Conservation (phyloP, 2,797 vertebrate genomes). For the Cryptoprocta ferox region DNA sequence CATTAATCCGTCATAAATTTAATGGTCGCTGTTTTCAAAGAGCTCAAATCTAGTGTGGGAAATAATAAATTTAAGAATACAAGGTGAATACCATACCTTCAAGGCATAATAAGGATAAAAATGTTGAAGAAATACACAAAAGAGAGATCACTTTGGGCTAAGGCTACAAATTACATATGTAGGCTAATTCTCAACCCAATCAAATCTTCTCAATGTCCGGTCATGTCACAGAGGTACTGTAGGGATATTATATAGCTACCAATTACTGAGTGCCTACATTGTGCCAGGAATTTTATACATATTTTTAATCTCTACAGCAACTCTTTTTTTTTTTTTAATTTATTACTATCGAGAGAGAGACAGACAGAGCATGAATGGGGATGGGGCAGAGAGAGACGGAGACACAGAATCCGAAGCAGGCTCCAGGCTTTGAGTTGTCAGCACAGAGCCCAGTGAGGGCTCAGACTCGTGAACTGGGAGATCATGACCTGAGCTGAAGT, state of each 20-base stretch:
- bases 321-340: not conserved
- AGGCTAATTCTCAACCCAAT: not conserved
- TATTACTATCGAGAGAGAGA: no score
- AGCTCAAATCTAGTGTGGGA: not conserved
- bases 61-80: slow-evolving; percentile 19
- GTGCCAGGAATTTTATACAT: not conserved
- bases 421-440: no score
- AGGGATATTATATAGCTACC: not conserved
- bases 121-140: not conserved
- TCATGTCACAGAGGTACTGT: not conserved
- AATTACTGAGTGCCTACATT: not conserved
- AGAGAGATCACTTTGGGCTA: not conserved
- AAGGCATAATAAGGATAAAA: not conserved
- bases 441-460: no score
- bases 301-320: not conserved
- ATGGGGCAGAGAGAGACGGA: no score
- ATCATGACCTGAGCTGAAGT: no score
- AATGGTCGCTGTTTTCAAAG: not conserved
- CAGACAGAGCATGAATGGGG: no score
- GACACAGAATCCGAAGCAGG: no score
- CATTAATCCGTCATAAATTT: not conserved
- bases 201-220: not conserved
- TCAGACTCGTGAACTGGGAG: no score
- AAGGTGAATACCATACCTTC: not conserved
- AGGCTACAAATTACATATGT: not conserved